Evolutionary conservation across 2,113 vertebrate species (phyloP), one percentile per base, ranked within the genome.

Genomic region (Circaetus cinerascens): DNA sequence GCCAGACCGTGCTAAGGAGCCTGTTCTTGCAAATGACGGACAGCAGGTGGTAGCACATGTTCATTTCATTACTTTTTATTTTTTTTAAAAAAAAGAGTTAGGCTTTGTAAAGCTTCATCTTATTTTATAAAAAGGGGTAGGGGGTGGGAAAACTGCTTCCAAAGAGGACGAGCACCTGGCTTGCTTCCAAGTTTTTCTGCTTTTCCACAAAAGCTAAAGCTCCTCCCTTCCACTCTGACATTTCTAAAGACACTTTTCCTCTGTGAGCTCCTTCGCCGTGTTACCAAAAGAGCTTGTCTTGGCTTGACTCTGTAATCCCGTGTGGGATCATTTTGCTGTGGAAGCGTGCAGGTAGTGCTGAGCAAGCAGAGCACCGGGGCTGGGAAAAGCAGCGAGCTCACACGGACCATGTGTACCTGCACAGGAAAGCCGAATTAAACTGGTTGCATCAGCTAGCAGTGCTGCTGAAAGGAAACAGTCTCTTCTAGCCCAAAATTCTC

Each of bases 1-100:
- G 71, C 57, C 79, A 25, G 75, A 5, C 57, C 11, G 25, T 36
- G 67, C 75, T 40, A 77, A 32, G 68, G 67, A 48, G 38, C 11
- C 81, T 82, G 94, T 91, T 93, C 74, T 97, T 95, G 77, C 96
- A 66, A 41, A 66, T 12, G 40, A 25, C 3, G 81, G 93, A 75
- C 97, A 90, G 94, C 93, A 97, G 97, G 94, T 93, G 97, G 94
- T 95, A 97, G 97, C 94, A 97, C 91, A 71, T 16, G 86, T 85
- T 97, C 95, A 77, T 64, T 66, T 62, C 77, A 75, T 38, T 40
- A 22, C 57, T 55, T 85, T 43, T 22, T 21, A 2, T 36, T 22
- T 56, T 46, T 67, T 29, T 38, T 38, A 14, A 8, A 25, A 2
- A 51, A 51, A 25, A 53, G 22, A 89, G 36, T 74, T 67, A 6